Conservation (phyloP, 2,797 vertebrate species). For the Diglossa cyanea region DNA sequence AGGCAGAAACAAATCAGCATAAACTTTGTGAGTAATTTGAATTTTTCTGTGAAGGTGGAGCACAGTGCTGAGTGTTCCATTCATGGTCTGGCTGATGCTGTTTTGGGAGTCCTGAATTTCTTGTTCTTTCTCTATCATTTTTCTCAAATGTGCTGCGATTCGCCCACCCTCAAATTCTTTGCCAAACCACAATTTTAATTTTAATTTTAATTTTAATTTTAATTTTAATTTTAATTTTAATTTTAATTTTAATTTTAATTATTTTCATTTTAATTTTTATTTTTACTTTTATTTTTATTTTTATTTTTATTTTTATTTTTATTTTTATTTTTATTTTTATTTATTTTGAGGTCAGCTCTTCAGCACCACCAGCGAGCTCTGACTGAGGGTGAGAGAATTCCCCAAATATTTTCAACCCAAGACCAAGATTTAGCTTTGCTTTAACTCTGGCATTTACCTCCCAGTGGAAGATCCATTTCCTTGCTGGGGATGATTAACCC, state of each 20-base stretch:
- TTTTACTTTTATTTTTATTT: neutral
- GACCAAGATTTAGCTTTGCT: neutral
- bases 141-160: neutral
- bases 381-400: neutral
- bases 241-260: neutral
- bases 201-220: neutral
- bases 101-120: neutral
- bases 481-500: neutral
- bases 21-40: neutral
- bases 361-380: neutral
- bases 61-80: neutral
- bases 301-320: neutral
- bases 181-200: accelerated
- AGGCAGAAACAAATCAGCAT: slow-evolving; percentile 14
- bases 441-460: neutral
- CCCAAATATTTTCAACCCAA: neutral
- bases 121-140: neutral
- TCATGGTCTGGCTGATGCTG: neutral
- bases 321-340: neutral
- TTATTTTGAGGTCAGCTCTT: neutral
- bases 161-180: neutral
- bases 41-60: neutral
- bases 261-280: no score
- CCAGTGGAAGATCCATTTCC: neutral
- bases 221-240: neutral